A percentile compares a stretch with the other conserved stretches of the same genome.
Evolutionary conservation across 2,888 invertebrate species (phyloP).

Genomic region (Cepaea hortensis): DNA sequence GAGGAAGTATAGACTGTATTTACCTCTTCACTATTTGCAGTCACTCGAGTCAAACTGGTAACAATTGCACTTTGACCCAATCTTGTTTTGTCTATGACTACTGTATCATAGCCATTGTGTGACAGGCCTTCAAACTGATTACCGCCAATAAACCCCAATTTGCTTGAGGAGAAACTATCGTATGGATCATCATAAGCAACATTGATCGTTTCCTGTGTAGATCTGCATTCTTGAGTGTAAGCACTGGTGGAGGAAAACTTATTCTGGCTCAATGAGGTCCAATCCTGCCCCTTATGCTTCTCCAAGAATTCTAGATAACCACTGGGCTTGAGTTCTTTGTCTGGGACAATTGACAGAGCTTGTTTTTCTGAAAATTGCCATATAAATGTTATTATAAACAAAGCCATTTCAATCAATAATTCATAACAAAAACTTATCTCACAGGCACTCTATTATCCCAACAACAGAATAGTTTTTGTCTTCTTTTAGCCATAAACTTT

Average conservation of each 20-base stretch:
- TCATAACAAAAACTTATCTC: too few species aligned
- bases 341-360: slow-evolving; percentile 59
- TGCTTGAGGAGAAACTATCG: slow-evolving; percentile 40
- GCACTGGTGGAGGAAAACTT: slow-evolving; percentile 37
- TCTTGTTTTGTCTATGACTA: slow-evolving; percentile 4
- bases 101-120: slow-evolving; percentile 37
- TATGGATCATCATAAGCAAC: slow-evolving; percentile 53
- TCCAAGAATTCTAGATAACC: slow-evolving; percentile 61
- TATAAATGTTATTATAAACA: not conserved
- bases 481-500: too few species aligned
- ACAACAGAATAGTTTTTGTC: too few species aligned
- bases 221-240: slow-evolving; percentile 23
- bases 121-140: slow-evolving; percentile 9
- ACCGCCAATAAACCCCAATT: slow-evolving; percentile 27
- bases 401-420: too few species aligned
- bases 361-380: slow-evolving; percentile 55
- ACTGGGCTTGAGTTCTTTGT: slow-evolving; percentile 61
- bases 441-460: too few species aligned
- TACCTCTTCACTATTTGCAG: slow-evolving; percentile 20
- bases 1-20: slow-evolving; percentile 27
- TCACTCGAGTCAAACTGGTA: slow-evolving; percentile 34
- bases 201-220: slow-evolving; percentile 15
- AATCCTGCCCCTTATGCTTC: slow-evolving; percentile 58
- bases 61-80: slow-evolving; percentile 38
- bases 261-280: slow-evolving; percentile 50